Evolutionary conservation across 2,113 vertebrate species (phyloP).

Genomic region (Hippocampus comes): DNA sequence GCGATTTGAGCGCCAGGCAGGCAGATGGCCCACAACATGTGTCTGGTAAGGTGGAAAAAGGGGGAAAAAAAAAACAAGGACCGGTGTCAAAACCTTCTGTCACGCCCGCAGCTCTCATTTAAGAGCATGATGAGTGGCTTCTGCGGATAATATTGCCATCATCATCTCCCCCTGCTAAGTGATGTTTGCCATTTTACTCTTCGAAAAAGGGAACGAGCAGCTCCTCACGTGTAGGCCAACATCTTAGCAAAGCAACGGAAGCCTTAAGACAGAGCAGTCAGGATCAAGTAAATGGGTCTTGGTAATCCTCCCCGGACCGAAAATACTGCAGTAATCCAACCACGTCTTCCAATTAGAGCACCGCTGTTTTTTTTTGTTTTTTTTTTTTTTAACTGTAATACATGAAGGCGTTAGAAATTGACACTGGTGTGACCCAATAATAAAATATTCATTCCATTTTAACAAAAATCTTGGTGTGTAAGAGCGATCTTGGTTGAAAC

Average conservation of each 20-base stretch:
- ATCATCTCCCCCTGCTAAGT: slow-evolving; percentile 6
- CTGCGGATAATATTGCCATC: slow-evolving; percentile 11
- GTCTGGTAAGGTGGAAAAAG: slow-evolving; percentile 15
- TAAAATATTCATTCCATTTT: background rate
- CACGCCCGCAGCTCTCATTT: background rate
- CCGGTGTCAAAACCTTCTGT: background rate
- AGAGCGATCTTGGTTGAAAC: background rate
- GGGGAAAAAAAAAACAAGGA: background rate
- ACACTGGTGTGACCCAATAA: background rate
- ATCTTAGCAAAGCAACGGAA: slow-evolving; percentile 17
- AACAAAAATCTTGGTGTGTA: background rate
- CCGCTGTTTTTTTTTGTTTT: background rate
- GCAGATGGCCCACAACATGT: slow-evolving; percentile 19
- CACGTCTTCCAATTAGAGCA: slow-evolving; percentile 18
- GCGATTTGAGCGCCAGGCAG: slow-evolving; percentile 27
- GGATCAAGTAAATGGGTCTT: slow-evolving; percentile 57
- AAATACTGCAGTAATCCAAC: slow-evolving; percentile 50
- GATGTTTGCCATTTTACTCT: slow-evolving; percentile 1
- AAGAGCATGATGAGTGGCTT: background rate
- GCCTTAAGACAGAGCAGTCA: slow-evolving; percentile 43
- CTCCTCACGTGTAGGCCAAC: slow-evolving; percentile 30
- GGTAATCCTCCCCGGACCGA: slow-evolving; percentile 51
- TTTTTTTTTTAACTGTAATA: background rate
- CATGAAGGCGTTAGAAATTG: background rate
- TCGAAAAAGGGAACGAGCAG: slow-evolving; percentile 1